These are phyloP conservation scores for Aspidiotus destructor DNA, from an alignment of 2,888 invertebrate species.

Conservation along the genomic window DNA sequence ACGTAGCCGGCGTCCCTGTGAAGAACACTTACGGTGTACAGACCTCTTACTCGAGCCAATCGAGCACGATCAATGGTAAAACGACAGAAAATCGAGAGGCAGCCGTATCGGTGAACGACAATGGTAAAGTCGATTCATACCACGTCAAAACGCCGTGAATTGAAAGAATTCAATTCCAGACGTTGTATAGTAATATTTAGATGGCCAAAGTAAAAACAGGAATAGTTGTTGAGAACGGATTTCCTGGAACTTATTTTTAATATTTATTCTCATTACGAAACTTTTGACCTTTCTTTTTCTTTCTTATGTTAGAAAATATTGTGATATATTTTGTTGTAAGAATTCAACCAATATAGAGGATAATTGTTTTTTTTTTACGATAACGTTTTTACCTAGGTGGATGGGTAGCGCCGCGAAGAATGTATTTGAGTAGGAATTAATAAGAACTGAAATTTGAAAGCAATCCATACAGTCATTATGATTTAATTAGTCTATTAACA, in stretches of 20 bases:
- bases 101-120: slow-evolving; percentile 59
- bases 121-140: slow-evolving; percentile 60
- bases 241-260: background rate
- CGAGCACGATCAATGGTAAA: slow-evolving; percentile 53
- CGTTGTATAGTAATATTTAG: background rate
- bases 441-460: too few relatives aligned
- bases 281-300: background rate
- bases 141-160: slow-evolving; percentile 9
- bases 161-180: background rate
- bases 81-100: slow-evolving; percentile 49
- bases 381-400: too few relatives aligned
- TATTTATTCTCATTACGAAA: background rate
- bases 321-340: background rate
- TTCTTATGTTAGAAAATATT: background rate
- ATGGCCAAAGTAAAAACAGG: background rate
- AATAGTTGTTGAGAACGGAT: background rate
- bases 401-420: too few relatives aligned
- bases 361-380: too few relatives aligned
- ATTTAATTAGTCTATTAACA: too few relatives aligned
- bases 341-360: background rate
- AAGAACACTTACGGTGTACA: slow-evolving; percentile 47
- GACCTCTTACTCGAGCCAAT: slow-evolving; percentile 54
- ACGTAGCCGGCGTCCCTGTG: background rate
- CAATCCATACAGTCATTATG: too few relatives aligned
- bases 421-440: too few relatives aligned